Evolutionary conservation across 92 coral and sea anemone species (phyloP), one percentile per base, ranked within the genome.

Genomic region (Galaxea fascicularis): DNA sequence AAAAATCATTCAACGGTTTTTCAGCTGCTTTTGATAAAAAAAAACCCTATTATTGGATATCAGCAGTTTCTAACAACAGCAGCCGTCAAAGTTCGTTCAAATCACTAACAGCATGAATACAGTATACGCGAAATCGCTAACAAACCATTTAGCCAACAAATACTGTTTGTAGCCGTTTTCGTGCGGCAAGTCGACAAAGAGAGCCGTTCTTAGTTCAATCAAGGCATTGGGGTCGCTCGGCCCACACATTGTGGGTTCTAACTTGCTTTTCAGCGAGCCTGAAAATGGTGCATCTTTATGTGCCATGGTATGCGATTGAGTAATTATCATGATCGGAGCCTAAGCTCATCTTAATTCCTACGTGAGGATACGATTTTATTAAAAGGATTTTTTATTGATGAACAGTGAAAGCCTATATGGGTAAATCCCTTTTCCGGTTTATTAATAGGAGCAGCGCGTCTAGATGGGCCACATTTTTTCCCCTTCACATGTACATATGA

Each of bases 351-450:
- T 15, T 65, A 8, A 65, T 29, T 65, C 45, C 71, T 26, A 65
- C 71, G 71, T 65, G 71, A 65, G 45, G 71, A 65, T 65, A 62
- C 13, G 41, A 27, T 65, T 65, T 65, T 18, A 29, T 65, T 11
- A 27, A 11, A 27, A 26, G 31, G 24, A 29, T 30, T 31, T 63
- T 21, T 21, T 22, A 21, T 21, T 31, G 18, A 28, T 67, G 31
- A n/a, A n/a, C n/a, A n/a, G n/a, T n/a, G n/a, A 31, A 11, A 65
- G 21, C 0, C 30, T 16, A 11, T 28, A 17, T 10, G 15, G 3
- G 66, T 21, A 9, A 31, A 67, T 9, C 51, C 4, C 24, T 8
- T 67, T 67, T 67, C 73, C 73, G 73, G 73, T 35, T 65, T 65
- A 11, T 65, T 10, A 65, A 4, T 25, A 15, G 26, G 1, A 18